These are phyloP conservation scores for Sceloporus tristichus DNA, from an alignment of 2,113 vertebrate species.

Conservation along the genomic window DNA sequence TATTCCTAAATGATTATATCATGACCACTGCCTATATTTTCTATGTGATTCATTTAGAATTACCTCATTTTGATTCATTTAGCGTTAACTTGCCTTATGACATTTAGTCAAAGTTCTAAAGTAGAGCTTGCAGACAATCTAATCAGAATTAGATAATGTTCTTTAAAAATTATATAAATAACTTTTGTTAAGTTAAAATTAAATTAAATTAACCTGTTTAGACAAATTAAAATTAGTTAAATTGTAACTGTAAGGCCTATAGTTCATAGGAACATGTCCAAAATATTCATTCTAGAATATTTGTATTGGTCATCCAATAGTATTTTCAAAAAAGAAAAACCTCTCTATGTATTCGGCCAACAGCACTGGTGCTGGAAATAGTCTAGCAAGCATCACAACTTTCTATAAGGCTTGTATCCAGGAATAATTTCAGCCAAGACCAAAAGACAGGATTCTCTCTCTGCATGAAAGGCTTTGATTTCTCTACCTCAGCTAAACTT, in stretches of 20 bases:
- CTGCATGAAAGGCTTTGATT: slow-evolving; percentile 21
- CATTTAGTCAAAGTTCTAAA: background rate
- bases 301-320: background rate
- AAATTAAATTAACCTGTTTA: no score
- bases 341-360: background rate
- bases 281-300: background rate
- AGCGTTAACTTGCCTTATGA: background rate
- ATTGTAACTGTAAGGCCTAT: background rate
- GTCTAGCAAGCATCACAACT: slow-evolving; percentile 40
- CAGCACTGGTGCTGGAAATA: background rate
- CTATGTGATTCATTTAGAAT: no score
- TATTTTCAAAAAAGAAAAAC: background rate
- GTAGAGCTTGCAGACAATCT: background rate
- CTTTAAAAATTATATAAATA: background rate
- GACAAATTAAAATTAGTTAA: no score
- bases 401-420: slow-evolving; percentile 57
- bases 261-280: background rate
- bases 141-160: background rate
- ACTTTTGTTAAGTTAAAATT: background rate
- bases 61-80: no score
- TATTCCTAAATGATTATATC: no score
- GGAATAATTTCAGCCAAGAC: slow-evolving; percentile 53
- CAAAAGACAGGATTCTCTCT: slow-evolving; percentile 61
- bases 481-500: slow-evolving; percentile 41
- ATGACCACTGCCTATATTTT: no score